Evolutionary conservation across 1,140 invertebrate species (phyloP).

Genomic region (Venustaconcha ellipsiformis): DNA sequence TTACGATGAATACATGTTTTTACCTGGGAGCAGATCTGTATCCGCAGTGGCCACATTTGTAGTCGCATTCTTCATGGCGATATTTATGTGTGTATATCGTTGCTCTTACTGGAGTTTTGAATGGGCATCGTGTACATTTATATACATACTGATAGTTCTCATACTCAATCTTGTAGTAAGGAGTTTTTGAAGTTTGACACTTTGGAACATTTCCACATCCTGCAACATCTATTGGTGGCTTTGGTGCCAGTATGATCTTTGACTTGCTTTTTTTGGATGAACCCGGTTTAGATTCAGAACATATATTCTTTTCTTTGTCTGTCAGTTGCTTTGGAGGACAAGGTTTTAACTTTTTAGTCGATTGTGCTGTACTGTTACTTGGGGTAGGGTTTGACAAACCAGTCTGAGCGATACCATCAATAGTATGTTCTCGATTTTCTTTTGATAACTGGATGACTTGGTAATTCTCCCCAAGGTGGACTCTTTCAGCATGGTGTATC

Average conservation of each 20-base stretch:
- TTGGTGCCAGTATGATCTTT: too few relatives aligned
- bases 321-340: too few relatives aligned
- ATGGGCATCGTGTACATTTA: constrained; percentile 29
- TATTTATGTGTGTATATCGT: constrained; percentile 34
- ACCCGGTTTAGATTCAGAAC: too few relatives aligned
- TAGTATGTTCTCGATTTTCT: constrained; percentile 16
- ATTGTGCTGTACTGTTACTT: too few relatives aligned
- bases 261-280: too few relatives aligned
- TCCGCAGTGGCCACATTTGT: constrained; percentile 29
- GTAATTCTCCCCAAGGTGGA: constrained; percentile 24
- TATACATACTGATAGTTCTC: constrained; percentile 30
- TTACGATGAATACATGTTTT: background rate
- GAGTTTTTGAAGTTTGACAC: constrained; percentile 31
- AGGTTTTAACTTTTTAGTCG: too few relatives aligned
- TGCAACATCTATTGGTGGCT: too few relatives aligned
- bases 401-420: background rate
- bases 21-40: constrained; percentile 29
- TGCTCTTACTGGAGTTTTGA: constrained; percentile 23
- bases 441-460: constrained; percentile 32
- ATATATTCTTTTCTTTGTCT: too few relatives aligned
- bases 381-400: too few relatives aligned
- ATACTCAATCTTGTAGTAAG: constrained; percentile 26
- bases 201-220: constrained; percentile 1
- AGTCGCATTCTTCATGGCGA: constrained; percentile 25
- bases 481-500: constrained; percentile 25